A percentile compares a stretch with the other conserved stretches of the same genome.
Evolutionary conservation across 2,797 vertebrate genomes (phyloP).

Genomic region (Scolopax rusticola): DNA sequence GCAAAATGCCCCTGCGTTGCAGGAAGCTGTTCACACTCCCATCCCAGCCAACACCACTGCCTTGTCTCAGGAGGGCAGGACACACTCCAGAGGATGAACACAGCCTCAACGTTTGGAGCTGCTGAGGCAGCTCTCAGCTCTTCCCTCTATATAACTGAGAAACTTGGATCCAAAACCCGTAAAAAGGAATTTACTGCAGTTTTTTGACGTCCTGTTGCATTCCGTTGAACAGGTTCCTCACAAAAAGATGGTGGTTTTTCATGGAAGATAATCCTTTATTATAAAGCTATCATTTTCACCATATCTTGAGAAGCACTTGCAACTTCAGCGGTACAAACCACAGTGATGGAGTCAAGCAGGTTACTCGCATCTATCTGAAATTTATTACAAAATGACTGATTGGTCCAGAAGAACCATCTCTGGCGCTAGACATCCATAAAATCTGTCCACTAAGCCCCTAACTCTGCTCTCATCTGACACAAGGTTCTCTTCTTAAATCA

Average conservation of each 20-base stretch:
- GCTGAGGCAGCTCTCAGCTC: not conserved
- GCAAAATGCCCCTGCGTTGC: slow-evolving; percentile 1
- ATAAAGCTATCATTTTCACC: not conserved
- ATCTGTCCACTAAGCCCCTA: not conserved
- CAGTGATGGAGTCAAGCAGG: not conserved
- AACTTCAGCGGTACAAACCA: not conserved
- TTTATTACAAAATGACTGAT: not conserved
- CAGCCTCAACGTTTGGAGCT: not conserved
- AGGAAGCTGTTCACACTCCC: not conserved
- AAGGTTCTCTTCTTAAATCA: not conserved
- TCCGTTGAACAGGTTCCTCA: not conserved
- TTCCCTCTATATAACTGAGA: not conserved
- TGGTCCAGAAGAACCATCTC: not conserved
- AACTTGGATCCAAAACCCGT: not conserved
- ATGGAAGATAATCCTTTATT: not conserved
- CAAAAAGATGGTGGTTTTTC: not conserved
- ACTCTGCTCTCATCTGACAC: not conserved
- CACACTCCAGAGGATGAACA: not conserved
- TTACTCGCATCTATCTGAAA: not conserved
- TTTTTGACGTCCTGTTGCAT: not conserved
- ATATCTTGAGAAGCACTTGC: not conserved
- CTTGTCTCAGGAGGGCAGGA: not conserved
- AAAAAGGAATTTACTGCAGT: not conserved
- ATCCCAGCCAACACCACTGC: not conserved
- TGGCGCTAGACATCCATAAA: not conserved